Percentiles rank a stretch among this genome's conserved stretches.
Conservation (phyloP, 1,140 invertebrate genomes). For the Medauroidea extradentata region DNA sequence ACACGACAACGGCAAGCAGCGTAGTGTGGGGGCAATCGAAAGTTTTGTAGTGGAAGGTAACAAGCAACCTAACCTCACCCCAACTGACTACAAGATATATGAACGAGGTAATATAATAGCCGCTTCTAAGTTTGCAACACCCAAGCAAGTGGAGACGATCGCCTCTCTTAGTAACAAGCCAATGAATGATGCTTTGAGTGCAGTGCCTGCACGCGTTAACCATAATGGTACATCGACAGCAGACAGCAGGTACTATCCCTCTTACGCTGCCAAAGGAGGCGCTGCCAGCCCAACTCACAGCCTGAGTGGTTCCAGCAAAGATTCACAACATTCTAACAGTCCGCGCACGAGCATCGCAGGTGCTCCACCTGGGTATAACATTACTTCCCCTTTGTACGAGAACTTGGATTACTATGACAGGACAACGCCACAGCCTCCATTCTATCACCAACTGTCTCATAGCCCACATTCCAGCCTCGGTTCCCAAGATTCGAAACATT, state of each 20-base stretch:
- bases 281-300: slow-evolving; percentile 28
- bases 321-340: slow-evolving; percentile 49
- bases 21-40: slow-evolving; percentile 48
- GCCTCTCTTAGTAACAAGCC: slow-evolving; percentile 15
- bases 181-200: background rate
- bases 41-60: slow-evolving; percentile 45
- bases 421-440: slow-evolving; percentile 50
- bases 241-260: slow-evolving; percentile 24
- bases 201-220: background rate
- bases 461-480: slow-evolving; percentile 49
- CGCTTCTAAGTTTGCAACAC: slow-evolving; percentile 69
- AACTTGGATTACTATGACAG: slow-evolving; percentile 71
- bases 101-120: slow-evolving; percentile 62
- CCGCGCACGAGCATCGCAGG: slow-evolving; percentile 50
- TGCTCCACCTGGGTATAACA: slow-evolving; percentile 32
- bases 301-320: slow-evolving; percentile 55
- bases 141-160: slow-evolving; percentile 61
- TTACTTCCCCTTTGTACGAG: slow-evolving; percentile 64
- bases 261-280: slow-evolving; percentile 22
- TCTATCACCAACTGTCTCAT: slow-evolving; percentile 53
- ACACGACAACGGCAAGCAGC: slow-evolving; percentile 30
- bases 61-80: slow-evolving; percentile 3
- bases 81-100: slow-evolving; percentile 56
- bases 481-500: slow-evolving; percentile 49
- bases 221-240: background rate